Conservation (phyloP, 2,113 vertebrate species). For the Chionis minor region DNA sequence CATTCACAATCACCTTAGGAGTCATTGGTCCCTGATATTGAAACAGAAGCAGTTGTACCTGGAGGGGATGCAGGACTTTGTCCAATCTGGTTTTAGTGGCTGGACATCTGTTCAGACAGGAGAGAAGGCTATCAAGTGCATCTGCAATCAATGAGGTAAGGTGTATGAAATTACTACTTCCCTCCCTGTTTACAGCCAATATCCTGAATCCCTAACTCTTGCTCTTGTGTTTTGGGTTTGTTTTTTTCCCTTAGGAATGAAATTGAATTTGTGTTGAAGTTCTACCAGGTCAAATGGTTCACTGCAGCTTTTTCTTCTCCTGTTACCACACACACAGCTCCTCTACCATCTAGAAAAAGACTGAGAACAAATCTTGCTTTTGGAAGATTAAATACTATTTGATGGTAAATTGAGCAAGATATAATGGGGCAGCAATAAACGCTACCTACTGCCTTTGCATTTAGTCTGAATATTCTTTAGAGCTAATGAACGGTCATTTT, state of each 20-base stretch:
- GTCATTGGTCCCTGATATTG: neutral
- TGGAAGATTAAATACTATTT: conserved; percentile 22
- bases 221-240: neutral
- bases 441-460: neutral
- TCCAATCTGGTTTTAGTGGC: neutral
- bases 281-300: neutral
- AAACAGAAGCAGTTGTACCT: neutral
- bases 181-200: neutral
- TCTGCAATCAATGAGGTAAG: conserved; percentile 41
- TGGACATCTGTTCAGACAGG: neutral
- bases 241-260: neutral
- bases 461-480: conserved; percentile 33
- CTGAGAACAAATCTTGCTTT: neutral
- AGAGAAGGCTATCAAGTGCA: neutral
- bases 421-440: conserved; percentile 17
- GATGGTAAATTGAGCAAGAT: conserved; percentile 24
- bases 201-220: neutral
- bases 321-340: neutral
- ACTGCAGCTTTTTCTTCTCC: neutral
- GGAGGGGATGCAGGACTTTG: neutral
- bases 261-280: neutral
- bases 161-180: neutral
- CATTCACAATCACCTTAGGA: neutral
- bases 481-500: conserved; percentile 7
- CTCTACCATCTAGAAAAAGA: neutral